Percentiles rank a stretch among this genome's conserved stretches.
Evolutionary conservation across 2,113 vertebrate species (phyloP).

Genomic region (Stegastes partitus): DNA sequence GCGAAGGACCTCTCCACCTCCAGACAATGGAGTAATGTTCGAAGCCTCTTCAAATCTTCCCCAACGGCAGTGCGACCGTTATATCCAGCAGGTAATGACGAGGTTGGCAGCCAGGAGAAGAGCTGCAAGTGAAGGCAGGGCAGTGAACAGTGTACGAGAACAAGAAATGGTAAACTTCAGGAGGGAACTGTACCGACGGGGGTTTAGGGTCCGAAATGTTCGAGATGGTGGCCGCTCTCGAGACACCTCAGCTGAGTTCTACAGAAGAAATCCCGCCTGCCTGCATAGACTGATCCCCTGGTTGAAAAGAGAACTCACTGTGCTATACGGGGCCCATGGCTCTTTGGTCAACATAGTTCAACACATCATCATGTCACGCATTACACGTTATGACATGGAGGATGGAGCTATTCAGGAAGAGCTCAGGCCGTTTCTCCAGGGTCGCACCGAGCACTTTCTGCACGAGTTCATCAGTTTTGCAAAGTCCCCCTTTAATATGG

Average conservation of each 20-base stretch:
- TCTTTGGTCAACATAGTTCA: constrained; percentile 94
- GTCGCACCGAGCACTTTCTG: constrained; percentile 93
- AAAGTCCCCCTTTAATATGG: constrained; percentile 94
- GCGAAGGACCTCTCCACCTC: constrained; percentile 84
- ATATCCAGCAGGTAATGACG: constrained; percentile 87
- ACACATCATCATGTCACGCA: constrained; percentile 93
- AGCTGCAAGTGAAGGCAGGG: constrained; percentile 85
- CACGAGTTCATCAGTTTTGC: constrained; percentile 96
- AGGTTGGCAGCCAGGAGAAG: constrained; percentile 86
- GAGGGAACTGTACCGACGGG: constrained; percentile 91
- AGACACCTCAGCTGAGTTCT: constrained; percentile 94
- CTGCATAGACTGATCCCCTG: constrained; percentile 94
- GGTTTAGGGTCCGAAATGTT: constrained; percentile 88
- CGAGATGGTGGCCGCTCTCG: constrained; percentile 91
- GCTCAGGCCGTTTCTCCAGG: constrained; percentile 91
- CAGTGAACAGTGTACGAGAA: constrained; percentile 85
- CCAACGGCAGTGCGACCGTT: constrained; percentile 75
- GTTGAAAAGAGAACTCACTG: constrained; percentile 92
- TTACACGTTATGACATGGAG: constrained; percentile 91
- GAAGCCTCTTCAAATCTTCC: constrained; percentile 78
- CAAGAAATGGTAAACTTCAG: constrained; percentile 94
- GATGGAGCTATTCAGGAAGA: constrained; percentile 90
- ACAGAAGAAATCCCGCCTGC: constrained; percentile 92
- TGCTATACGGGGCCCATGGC: constrained; percentile 91
- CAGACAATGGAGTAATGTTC: constrained; percentile 90